Evolutionary conservation across 2,113 vertebrate genomes (phyloP), one percentile per base, ranked within the genome.

Genomic region (Leuciscus idus): DNA sequence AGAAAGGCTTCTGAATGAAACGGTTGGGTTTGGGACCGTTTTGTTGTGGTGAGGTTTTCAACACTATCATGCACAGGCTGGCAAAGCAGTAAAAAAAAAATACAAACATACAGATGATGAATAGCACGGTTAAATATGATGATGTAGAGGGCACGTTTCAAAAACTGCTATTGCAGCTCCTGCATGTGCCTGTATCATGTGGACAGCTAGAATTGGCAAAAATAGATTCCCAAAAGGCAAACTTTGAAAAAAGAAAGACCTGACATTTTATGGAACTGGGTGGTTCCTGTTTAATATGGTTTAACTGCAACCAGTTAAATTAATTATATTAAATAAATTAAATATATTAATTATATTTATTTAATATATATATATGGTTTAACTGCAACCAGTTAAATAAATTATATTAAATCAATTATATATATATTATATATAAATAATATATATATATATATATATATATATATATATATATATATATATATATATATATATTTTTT

Each of bases 1-100:
- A 75, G 78, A 75, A 59, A 86, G 26, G 57, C 68, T 83, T 87
- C 85, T 77, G 85, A 83, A 83, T 76, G 81, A 76, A 39, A 76
- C 1, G 33, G 28, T 33, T 66, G 52, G 76, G 28, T 43, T 61
- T 26, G 46, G 30, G 81, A 73, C 48, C 50, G 19, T 64, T 82
- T 52, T 68, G 43, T 82, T 68, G 64, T 73, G 66, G 66, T 70
- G 21, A 84, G 30, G 48, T 73, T 73, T 72, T 59, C 48, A 73
- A 55, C 26, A 17, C 81, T 13, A 19, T 73, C 66, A 33, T 26
- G 26, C 33, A 43, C 33, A n/a, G 57, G 11, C 10, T 19, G 28
- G 50, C 28, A 76, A 76, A 76, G 68, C 68, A 36, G 52, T 2
- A 4, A 57, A 78, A 36, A 55, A 28, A 57, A 59, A 17, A 3